Evolutionary conservation across 2,113 vertebrate genomes (phyloP), one percentile per base, ranked within the genome.

Genomic region (Notiomystis cincta): DNA sequence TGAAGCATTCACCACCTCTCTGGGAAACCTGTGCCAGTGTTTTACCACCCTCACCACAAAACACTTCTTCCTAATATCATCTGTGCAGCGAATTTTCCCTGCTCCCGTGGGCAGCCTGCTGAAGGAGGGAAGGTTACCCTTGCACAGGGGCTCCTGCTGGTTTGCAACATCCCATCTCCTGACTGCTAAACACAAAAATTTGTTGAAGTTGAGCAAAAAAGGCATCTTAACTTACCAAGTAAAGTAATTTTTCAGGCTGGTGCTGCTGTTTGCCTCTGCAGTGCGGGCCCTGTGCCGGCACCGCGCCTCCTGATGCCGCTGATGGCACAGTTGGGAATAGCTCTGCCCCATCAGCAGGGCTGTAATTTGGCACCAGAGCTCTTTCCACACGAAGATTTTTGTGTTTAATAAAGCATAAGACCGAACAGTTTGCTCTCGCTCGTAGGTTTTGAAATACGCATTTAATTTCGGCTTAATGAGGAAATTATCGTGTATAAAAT

Each of bases 381-480:
- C 31, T 30, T 69, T 82, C 92, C 70, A 47, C 60, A 51, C 82
- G 42, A 80, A 94, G 95, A 73, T 60, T 44, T 50, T 53, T 87
- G 35, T 81, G 87, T 87, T 94, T 93, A 93, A 93, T 96, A 89
- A 90, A 95, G 82, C 95, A 13, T 65, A 84, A 89, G 94, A 61
- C 70, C 7, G 87, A 96, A n/a, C 85, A 57, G 92, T 92, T 85
- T 95, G 84, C 93, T 95, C 89, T 93, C 35, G 3, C 92, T 85
- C 33, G 3, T 72, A 78, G 95, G 62, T 72, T 97, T 96, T 97
- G 96, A 96, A 97, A 97, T 96, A 96, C 78, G 94, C 96, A 97
- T 97, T 97, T 97, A 89, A 96, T 97, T 97, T 95, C 2, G 31
- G 58, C 90, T 82, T 96, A 94, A 96, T 95, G 95, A 95, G 95